Conservation (phyloP, 2,113 vertebrate genomes). For the Eublepharis macularius region DNA sequence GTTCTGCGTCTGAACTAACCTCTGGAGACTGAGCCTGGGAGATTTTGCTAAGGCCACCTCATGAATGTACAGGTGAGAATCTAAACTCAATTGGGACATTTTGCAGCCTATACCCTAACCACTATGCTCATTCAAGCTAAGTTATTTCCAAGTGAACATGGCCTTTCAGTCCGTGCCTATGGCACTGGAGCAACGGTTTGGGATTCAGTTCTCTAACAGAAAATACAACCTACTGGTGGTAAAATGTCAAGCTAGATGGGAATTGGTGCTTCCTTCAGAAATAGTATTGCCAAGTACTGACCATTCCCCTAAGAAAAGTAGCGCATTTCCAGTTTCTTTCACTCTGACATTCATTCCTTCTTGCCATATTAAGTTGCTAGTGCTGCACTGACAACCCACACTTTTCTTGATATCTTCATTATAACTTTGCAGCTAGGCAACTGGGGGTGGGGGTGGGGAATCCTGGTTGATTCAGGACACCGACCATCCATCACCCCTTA, state of each 20-base stretch:
- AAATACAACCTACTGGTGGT: neutral
- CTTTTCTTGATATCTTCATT: constrained; percentile 11
- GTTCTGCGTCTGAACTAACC: no score
- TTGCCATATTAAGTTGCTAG: neutral
- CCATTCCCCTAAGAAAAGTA: constrained; percentile 18
- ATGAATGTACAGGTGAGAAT: no score
- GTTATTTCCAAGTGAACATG: constrained; percentile 49
- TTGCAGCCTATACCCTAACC: neutral
- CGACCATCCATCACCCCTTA: no score
- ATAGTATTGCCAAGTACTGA: neutral
- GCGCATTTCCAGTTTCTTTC: constrained; percentile 16
- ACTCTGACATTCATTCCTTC: neutral
- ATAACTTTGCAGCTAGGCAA: neutral
- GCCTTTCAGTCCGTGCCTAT: constrained; percentile 44
- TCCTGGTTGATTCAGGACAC: no score
- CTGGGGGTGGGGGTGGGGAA: no score
- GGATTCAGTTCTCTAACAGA: constrained; percentile 27
- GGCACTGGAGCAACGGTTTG: constrained; percentile 24
- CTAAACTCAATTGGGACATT: no score
- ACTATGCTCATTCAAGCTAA: neutral
- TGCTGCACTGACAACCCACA: neutral
- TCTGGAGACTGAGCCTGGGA: no score
- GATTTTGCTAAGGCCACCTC: no score
- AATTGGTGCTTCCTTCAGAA: constrained; percentile 22
- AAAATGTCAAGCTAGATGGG: constrained; percentile 21